Base-by-base conservation (phyloP, 2,888 invertebrate genomes). In the Tachina lurida region DNA sequence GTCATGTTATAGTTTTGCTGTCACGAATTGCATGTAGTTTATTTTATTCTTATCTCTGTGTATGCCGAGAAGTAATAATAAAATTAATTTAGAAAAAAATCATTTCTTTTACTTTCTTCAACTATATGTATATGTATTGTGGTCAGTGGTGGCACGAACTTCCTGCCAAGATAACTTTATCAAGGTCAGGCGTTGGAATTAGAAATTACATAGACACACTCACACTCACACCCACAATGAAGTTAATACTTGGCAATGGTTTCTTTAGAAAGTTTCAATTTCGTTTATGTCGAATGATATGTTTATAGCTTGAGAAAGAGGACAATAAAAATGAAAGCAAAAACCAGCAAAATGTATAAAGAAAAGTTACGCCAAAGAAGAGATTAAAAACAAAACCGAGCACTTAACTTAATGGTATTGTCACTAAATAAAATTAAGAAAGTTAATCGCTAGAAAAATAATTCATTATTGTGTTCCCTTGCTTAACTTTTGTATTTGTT, bases 391-490 rank as follows among this genome's bases (percentile, higher is more conserved):
- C n/a, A n/a, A 67, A 31, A 13, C 22, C 13, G 15, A n/a, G 49
- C 8, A 60, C 49, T 56, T 10, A 71, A 71, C 17, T 56, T 54
- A 63, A 71, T 71, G 13, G 10, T 68, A 22, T 68, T 77, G 56
- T 70, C 31, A 65, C 56, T 73, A 73, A 71, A 54, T 56, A 65
- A n/a, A 56, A 79, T 79, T 79, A n/a, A 63, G 56, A 73, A 58
- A 80, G 39, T 63, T 73, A 79, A 73, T 67, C 13, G 63, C 54
- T 31, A 12, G 17, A 39, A 65, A 58, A 56, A 52, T 45, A 63
- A 43, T 49, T 22, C n/a, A 39, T 45, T n/a, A 62, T 43, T 17
- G 43, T 43, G 15, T 49, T 12, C 31, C 1, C 7, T 31, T 31
- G 31, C 31, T 31, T 31, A 31, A 31, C 7, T 31, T 31, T 31